Conservation (phyloP, 2,113 vertebrate genomes). For the Cepphus grylle region DNA sequence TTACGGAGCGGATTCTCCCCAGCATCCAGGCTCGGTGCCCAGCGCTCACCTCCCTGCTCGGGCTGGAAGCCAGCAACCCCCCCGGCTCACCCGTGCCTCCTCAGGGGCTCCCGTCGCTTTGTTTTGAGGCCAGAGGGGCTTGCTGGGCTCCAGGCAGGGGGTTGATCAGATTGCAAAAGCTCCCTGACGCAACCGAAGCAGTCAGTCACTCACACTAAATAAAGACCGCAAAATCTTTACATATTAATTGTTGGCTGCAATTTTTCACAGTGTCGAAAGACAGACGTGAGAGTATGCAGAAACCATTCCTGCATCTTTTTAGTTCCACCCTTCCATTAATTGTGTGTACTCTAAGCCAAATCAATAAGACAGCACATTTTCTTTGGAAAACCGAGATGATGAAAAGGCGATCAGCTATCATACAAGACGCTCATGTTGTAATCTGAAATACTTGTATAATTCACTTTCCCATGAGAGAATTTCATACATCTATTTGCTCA, state of each 20-base stretch:
- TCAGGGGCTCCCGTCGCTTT: neutral
- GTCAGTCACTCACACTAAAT: neutral
- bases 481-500: neutral
- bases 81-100: neutral
- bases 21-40: neutral
- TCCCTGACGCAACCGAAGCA: neutral
- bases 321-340: neutral
- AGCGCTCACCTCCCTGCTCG: fast-evolving
- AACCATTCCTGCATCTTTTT: neutral
- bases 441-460: neutral
- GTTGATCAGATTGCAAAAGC: neutral
- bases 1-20: neutral
- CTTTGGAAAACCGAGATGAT: neutral
- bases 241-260: constrained; percentile 49
- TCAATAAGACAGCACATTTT: neutral
- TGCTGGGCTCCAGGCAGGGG: constrained; percentile 18
- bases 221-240: constrained; percentile 25
- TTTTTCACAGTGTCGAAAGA: constrained; percentile 7
- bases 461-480: neutral
- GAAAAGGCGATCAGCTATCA: neutral
- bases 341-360: neutral
- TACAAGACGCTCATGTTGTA: neutral
- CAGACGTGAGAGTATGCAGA: constrained; percentile 7
- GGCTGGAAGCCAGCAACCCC: neutral
- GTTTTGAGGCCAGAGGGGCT: constrained; percentile 9